Base-by-base conservation (phyloP, 2,888 invertebrate species). In the Cosmia pyralina region DNA sequence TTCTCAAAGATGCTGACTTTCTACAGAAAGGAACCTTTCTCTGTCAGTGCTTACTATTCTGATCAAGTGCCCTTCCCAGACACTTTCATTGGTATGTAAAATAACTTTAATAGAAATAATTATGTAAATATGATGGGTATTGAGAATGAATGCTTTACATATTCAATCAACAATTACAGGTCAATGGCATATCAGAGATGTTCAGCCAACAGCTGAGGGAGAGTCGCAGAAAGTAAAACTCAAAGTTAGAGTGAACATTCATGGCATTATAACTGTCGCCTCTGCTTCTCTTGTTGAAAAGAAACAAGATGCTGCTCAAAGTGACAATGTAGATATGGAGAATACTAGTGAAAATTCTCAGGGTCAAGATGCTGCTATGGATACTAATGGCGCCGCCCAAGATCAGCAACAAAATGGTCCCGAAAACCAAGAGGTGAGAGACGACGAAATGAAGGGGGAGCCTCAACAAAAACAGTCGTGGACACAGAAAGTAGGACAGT, bases 221-320 rank as follows among this genome's bases (percentile, higher is more conserved):
- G 99, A 99, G 89, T 97, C 98, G n/a, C 98, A 98, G 82, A 99
- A 99, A 94, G 98, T 99, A 1, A 99, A 99, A 95, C 98, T 99
- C 7, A 99, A 99, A 96, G 98, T 99, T 10, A 97, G 99, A 87
- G 97, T 99, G 70, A 99, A 99, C 96, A 97, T 98, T 66, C 98
- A 99, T 93, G 99, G 99, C 67, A 98, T 99, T 78, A 98, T 99
- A 90, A 97, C 97, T 17, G 97, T 99, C 41, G 97, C 98, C 17
- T 98, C 98, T 69, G 99, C 99, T 7, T 97, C 98, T 0, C 95
- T 99, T 71, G 97, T 98, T 57, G 98, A 98, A 90, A 98, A 98
- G 90, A 97, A 97, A 88, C 97, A 96, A 78, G 95, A 96, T 55
- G 89, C 92, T 10, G 83, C 92, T 65, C 94, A 94, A 85, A 95